Conservation (phyloP, 2,113 vertebrate species). For the Tenebrosternarchus preto region DNA sequence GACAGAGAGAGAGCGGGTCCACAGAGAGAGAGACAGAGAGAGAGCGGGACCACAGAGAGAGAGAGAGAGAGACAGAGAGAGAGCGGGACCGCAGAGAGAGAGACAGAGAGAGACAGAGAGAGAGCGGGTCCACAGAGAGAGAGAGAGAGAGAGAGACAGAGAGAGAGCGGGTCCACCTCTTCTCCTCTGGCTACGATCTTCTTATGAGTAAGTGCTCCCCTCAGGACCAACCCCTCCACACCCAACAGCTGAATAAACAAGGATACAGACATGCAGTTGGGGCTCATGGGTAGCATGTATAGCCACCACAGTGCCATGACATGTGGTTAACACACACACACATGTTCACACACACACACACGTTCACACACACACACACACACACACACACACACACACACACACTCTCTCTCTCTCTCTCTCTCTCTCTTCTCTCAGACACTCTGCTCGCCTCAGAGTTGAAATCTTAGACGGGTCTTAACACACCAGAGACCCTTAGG, state of each 20-base stretch:
- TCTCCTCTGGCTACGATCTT: slow-evolving; percentile 97
- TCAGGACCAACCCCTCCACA: slow-evolving; percentile 79
- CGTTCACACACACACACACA: no score
- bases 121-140: no score
- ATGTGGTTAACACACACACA: background rate
- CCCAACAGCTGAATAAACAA: slow-evolving; percentile 81
- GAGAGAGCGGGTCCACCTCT: slow-evolving; percentile 78
- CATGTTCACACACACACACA: background rate
- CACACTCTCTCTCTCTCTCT: no score
- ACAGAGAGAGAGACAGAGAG: background rate
- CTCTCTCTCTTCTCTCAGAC: no score
- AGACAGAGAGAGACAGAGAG: background rate
- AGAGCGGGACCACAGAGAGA: no score
- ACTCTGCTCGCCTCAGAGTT: background rate
- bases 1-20: background rate
- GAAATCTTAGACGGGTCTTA: background rate
- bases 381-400: no score
- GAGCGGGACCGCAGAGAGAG: no score
- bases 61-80: background rate
- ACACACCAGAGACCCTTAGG: background rate
- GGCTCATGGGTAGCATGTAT: background rate
- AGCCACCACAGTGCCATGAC: slow-evolving; percentile 24
- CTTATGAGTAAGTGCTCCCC: slow-evolving; percentile 89
- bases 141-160: background rate
- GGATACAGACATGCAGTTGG: slow-evolving; percentile 40